Base-by-base conservation (phyloP, 2,797 vertebrate genomes). In the Urocyon cinereoargenteus region DNA sequence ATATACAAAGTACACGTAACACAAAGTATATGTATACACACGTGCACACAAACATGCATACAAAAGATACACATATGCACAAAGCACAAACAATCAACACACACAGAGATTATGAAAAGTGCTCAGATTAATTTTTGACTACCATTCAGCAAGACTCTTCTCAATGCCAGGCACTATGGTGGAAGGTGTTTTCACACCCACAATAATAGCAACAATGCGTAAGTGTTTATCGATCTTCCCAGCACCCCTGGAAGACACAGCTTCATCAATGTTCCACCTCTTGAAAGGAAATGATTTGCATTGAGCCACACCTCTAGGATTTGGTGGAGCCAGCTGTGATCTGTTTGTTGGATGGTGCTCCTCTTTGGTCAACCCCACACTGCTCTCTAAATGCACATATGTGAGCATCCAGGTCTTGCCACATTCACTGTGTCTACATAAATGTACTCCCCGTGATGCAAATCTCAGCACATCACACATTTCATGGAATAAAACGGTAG, bases 401-500 rank as follows among this genome's bases (percentile, higher is more conserved):
- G 14, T 40, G 21, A 7, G 5, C 14, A 45, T 36, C 9, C 31
- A 28, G 51, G 53, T 12, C 21, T 40, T 68, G 28, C 31, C 73
- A 61, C 18, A 36, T 12, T 8, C 59, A 40, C 9, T 2, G 1
- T 18, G 6, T 59, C 19, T 21, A 13, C 5, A 28, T 0, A 8
- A 6, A 49, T 2, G 6, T 14, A 19, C 16, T 73, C 70, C 75
- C 66, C 16, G 21, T 11, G 70, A 86, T 9, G 55, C 0, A 64
- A 34, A 86, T 57, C 68, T 83, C 31, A 93, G 94, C 70, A 87
- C 12, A 22, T 21, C 0, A 2, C 8, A 66, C 12, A 5, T 88
- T 75, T 85, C 55, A 34, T 15, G n/a, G 51, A 59, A 77, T 57
- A 82, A 73, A 90, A 73, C 84, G 51, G 97, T 81, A 86, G 96